Percentiles rank a stretch among this genome's conserved stretches.
phyloP scores from a whole-genome alignment of 30 jellyfish, hydroid and myxozoan genomes.

The Sanderia malayensis region DNA sequence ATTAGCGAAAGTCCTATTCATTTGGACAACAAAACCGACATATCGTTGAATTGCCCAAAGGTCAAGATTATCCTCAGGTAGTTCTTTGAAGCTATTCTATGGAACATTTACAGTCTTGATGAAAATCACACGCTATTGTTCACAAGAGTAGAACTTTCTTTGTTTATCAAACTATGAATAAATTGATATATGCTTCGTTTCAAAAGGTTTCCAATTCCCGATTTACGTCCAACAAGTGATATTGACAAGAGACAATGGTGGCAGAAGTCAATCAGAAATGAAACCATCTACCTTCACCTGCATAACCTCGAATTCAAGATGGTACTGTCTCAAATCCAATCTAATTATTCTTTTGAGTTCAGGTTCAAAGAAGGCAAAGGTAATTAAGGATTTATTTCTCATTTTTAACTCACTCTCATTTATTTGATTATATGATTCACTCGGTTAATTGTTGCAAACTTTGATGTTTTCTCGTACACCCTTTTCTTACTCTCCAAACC shows the following conservation, averaged over 20 bases:
- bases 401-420: no score
- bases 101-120: no score
- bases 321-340: constrained; percentile 22
- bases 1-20: constrained; percentile 90
- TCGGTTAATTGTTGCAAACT: no score
- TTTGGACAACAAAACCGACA: constrained; percentile 62
- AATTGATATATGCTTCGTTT: no score
- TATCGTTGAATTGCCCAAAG: constrained; percentile 51
- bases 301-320: constrained; percentile 67
- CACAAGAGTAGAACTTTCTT: no score
- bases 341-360: constrained; percentile 55
- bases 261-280: constrained; percentile 82
- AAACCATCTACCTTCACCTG: constrained; percentile 36
- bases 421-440: no score
- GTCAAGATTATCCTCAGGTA: constrained; percentile 67
- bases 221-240: constrained; percentile 94
- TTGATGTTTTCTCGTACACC: no score
- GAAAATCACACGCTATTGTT: no score
- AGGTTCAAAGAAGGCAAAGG: constrained; percentile 85
- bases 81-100: not conserved
- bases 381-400: constrained; percentile 10
- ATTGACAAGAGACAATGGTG: constrained; percentile 95
- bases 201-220: constrained; percentile 91
- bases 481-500: no score
- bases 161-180: no score